Percentiles rank a stretch among this genome's conserved stretches.
Evolutionary conservation across 2,888 invertebrate species (phyloP).

Genomic region (Lepas anatifera): DNA sequence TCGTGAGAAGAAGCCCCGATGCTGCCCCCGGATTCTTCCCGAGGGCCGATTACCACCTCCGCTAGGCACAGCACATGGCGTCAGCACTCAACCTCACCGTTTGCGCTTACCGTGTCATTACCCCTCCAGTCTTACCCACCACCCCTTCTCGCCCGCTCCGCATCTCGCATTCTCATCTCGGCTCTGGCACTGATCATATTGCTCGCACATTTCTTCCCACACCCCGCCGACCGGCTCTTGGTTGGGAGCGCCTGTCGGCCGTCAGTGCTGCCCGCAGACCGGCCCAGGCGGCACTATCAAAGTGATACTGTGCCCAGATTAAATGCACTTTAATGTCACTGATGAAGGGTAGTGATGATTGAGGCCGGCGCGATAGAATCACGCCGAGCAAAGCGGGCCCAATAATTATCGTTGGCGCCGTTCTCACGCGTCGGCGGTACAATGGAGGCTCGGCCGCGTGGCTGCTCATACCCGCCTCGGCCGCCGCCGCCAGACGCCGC

Average conservation of each 20-base stretch:
- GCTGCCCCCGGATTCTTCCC: background rate
- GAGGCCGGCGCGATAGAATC: conserved; percentile 1
- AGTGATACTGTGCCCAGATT: conserved; percentile 7
- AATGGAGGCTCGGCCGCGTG: background rate
- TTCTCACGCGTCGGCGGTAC: background rate
- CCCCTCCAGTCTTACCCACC: background rate
- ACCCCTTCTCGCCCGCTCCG: background rate
- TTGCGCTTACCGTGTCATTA: background rate
- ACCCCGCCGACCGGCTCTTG: background rate
- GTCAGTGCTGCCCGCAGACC: background rate
- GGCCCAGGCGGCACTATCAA: background rate
- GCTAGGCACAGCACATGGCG: background rate
- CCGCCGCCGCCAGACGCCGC: background rate
- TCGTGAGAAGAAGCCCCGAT: too few species aligned
- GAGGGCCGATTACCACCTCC: background rate
- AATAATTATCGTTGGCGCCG: background rate
- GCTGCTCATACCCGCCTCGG: background rate
- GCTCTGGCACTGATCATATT: background rate
- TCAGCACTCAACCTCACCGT: background rate
- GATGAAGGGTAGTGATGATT: conserved; percentile 12
- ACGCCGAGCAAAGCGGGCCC: background rate
- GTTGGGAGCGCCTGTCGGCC: too few species aligned
- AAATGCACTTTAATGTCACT: conserved; percentile 9
- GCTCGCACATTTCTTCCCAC: background rate
- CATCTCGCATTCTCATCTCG: background rate